Evolutionary conservation across 2,888 invertebrate species (phyloP), one percentile per base, ranked within the genome.

Genomic region (Gasteruption jaculator): DNA sequence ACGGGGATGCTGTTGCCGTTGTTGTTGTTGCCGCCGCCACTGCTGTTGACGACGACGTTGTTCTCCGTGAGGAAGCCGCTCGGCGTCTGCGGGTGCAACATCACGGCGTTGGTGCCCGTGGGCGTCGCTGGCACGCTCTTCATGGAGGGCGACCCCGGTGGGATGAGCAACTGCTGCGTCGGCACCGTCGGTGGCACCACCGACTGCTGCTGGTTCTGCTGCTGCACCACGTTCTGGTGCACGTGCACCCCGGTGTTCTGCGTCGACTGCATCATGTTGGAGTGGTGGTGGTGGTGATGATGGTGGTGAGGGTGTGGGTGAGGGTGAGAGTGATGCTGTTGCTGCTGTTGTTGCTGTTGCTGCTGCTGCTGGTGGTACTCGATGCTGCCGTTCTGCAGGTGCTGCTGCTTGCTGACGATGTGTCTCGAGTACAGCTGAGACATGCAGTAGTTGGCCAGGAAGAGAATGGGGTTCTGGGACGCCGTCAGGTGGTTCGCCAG

Each of bases 401-500:
- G 73, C 52, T 77, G 77, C 53, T 78, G 78, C 58, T 78, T 79
- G 45, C 76, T 74, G 15, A 81, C 65, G 20, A 82, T 75, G 59
- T 81, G 81, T 30, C 83, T 76, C 43, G 82, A 80, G 65, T 82
- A 83, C 45, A 85, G 66, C 62, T 83, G 84, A 12, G 83, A 82
- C 77, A 84, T 81, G 68, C 86, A 86, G 63, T 85, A 86, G 65
- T 86, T 86, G 38, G 84, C 84, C 46, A 86, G 74, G 60, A 86
- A 79, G 50, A 86, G 71, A 27, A 85, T 78, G 5, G 85, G 84
- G 61, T 85, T 84, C 54, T 81, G 80, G 47, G 79, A 76, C 5
- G 74, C 73, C 22, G 72, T 58, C 16, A 63, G 31, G 37, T 68
- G 65, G 43, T 60, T 63, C 5, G 61, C 56, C 36, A 64, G 26